These are phyloP conservation scores for Thaumetopoea pityocampa DNA, from an alignment of 1,140 invertebrate genomes.

Conservation along the genomic window DNA sequence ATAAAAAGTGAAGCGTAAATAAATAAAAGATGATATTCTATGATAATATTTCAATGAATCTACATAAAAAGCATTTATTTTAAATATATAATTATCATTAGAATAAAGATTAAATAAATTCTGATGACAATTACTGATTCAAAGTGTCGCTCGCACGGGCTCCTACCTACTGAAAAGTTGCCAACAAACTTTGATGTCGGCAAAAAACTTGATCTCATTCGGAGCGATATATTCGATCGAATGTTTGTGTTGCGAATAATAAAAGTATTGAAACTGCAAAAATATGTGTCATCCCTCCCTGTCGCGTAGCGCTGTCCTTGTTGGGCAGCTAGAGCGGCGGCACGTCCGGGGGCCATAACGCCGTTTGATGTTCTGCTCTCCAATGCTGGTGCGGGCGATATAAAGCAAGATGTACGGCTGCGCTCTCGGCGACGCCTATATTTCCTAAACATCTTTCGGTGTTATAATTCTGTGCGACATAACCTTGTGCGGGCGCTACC, in stretches of 20 bases:
- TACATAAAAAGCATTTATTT: too few relatives aligned
- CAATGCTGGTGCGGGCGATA: conserved; percentile 84
- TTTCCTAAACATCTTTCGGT: conserved; percentile 73
- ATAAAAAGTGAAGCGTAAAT: too few relatives aligned
- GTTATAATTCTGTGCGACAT: conserved; percentile 58
- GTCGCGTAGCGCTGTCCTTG: conserved; percentile 54
- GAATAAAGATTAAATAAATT: conserved; percentile 7
- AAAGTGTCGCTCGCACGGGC: too few relatives aligned
- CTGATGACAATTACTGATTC: too few relatives aligned
- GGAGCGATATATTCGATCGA: conserved; percentile 38
- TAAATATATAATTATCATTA: too few relatives aligned
- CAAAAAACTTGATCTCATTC: conserved; percentile 21
- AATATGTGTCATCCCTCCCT: conserved; percentile 41
- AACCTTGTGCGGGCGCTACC: conserved; percentile 45
- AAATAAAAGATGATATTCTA: too few relatives aligned
- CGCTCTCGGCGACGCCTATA: conserved; percentile 77
- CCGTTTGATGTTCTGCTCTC: conserved; percentile 88
- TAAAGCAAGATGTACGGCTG: conserved; percentile 86
- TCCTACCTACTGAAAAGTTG: conserved; percentile 18
- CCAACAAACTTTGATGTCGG: conserved; percentile 23
- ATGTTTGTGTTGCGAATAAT: conserved; percentile 63
- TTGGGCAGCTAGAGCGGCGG: conserved; percentile 69
- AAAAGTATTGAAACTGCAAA: conserved; percentile 58
- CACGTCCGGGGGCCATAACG: conserved; percentile 78
- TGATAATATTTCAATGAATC: too few relatives aligned